These are phyloP conservation scores for Myrmecobius fasciatus DNA, from an alignment of 2,113 vertebrate genomes.

Conservation along the genomic window DNA sequence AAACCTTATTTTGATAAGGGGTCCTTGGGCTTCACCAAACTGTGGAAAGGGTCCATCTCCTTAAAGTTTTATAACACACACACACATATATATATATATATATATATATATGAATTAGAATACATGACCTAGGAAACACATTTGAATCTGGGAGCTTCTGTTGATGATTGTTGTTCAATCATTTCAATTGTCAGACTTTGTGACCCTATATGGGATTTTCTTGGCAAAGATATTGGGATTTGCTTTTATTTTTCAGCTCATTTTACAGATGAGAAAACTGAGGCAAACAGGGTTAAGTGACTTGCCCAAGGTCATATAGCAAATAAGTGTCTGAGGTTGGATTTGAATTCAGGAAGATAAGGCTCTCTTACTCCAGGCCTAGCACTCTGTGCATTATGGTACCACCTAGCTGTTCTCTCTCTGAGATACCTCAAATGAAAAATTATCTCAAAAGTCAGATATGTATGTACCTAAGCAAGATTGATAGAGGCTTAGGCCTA, in stretches of 20 bases:
- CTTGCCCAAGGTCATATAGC: neutral
- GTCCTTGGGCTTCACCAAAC: neutral
- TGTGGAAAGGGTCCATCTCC: neutral
- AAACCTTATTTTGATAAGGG: neutral
- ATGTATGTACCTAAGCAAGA: neutral
- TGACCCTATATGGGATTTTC: no score
- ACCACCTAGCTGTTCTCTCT: neutral
- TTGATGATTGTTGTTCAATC: neutral
- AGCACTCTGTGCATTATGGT: neutral
- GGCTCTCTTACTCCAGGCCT: neutral
- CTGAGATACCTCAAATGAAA: neutral
- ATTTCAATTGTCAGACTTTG: neutral
- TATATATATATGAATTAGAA: neutral
- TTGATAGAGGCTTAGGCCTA: neutral
- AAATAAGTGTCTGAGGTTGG: no score
- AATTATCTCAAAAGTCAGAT: neutral
- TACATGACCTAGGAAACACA: neutral
- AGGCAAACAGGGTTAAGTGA: neutral
- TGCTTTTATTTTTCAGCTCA: neutral
- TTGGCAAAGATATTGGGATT: neutral
- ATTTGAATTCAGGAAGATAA: neutral
- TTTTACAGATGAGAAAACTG: neutral
- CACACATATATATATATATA: no score
- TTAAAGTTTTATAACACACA: neutral
- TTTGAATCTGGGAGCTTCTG: neutral